A percentile compares a stretch with the other conserved stretches of the same genome.
Evolutionary conservation across 2,797 vertebrate species (phyloP).

Genomic region (Girardinus metallicus): DNA sequence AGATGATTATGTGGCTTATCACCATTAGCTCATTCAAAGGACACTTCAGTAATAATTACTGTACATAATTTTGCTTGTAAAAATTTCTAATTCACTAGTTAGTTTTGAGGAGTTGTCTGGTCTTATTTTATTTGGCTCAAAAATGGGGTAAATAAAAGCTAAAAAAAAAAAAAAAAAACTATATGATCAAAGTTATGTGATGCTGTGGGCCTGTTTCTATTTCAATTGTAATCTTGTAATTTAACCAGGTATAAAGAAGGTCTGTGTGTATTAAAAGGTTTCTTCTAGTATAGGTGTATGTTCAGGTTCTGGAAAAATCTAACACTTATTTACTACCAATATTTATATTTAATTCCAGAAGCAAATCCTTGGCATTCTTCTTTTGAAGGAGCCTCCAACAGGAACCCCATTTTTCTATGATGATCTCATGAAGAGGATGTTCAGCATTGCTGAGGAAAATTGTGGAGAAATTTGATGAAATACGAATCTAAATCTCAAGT

Average conservation of each 20-base stretch:
- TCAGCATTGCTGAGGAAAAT: too few relatives aligned
- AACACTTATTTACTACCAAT: background rate
- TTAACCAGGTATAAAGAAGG: background rate
- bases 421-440: too few relatives aligned
- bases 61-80: slow-evolving; percentile 57
- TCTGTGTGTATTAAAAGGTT: background rate
- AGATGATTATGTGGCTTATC: slow-evolving; percentile 56
- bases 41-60: slow-evolving; percentile 60
- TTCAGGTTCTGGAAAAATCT: background rate
- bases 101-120: slow-evolving; percentile 33
- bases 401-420: too few relatives aligned
- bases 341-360: background rate
- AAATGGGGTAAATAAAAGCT: background rate
- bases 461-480: too few relatives aligned
- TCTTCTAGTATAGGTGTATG: background rate
- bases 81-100: slow-evolving; percentile 35
- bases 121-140: background rate
- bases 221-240: background rate
- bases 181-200: background rate
- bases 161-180: background rate
- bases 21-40: slow-evolving; percentile 51
- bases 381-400: background rate
- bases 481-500: background rate
- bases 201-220: background rate
- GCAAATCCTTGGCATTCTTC: background rate